Evolutionary conservation across 2,888 invertebrate genomes (phyloP).

Genomic region (Apamea monoglypha): DNA sequence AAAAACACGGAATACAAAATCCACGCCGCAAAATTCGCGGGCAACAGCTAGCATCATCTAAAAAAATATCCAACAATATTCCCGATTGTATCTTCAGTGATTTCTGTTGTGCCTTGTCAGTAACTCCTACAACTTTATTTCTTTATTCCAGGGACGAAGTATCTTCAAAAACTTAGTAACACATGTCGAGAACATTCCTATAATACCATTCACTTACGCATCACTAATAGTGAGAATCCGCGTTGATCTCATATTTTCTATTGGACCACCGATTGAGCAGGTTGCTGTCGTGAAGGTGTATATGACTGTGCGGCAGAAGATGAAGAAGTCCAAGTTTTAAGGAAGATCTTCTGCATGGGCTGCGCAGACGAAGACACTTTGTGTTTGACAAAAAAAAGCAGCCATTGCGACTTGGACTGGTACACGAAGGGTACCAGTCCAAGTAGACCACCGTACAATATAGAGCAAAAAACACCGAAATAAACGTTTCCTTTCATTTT

Average conservation of each 20-base stretch:
- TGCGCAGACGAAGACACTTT: not conserved
- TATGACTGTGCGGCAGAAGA: slow-evolving; percentile 23
- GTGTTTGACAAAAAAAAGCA: not conserved
- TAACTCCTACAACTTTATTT: not conserved
- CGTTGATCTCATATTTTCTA: slow-evolving; percentile 15
- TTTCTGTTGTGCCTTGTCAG: not conserved
- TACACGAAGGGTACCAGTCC: no score
- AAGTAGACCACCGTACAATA: no score
- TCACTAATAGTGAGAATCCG: slow-evolving; percentile 39
- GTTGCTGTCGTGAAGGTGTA: slow-evolving; percentile 24
- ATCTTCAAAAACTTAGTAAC: slow-evolving; percentile 38
- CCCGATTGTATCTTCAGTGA: not conserved
- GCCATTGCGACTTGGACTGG: no score
- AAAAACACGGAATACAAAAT: not conserved
- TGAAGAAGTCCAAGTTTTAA: not conserved
- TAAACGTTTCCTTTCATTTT: no score
- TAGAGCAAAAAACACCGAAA: no score
- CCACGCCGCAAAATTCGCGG: not conserved
- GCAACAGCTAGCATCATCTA: not conserved
- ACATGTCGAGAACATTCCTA: slow-evolving; percentile 24
- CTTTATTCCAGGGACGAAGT: slow-evolving; percentile 44
- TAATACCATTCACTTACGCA: slow-evolving; percentile 47
- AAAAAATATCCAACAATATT: not conserved
- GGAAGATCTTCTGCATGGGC: not conserved
- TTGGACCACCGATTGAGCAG: slow-evolving; percentile 13